These are phyloP conservation scores for Scaptomyza hsui DNA, from an alignment of 1,140 invertebrate species.

Conservation along the genomic window DNA sequence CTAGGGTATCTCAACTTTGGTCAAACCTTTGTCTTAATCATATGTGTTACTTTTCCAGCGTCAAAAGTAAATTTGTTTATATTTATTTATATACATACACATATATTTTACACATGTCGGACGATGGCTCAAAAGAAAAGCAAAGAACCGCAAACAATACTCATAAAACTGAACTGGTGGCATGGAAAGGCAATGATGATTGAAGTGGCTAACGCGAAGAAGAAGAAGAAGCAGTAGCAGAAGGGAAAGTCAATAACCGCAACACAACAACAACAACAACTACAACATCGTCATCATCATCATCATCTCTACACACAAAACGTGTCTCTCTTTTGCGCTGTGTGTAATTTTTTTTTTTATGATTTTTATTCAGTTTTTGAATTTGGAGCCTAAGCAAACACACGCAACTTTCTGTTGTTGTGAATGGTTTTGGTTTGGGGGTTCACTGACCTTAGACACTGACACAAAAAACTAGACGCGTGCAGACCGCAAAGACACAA, in stretches of 20 bases:
- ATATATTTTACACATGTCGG: conserved; percentile 36
- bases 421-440: not conserved
- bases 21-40: not conserved
- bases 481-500: conserved; percentile 7
- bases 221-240: too few relatives aligned
- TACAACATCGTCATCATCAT: not conserved
- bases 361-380: conserved; percentile 35
- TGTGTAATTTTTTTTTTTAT: conserved; percentile 50
- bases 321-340: conserved; percentile 21
- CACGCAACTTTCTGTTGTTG: conserved; percentile 56
- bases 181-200: conserved; percentile 41
- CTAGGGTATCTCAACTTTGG: not conserved
- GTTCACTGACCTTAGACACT: conserved; percentile 70
- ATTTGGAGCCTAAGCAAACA: conserved; percentile 74
- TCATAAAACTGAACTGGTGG: conserved; percentile 37
- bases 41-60: conserved; percentile 6
- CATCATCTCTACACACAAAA: conserved; percentile 7
- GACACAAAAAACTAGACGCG: not conserved
- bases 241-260: conserved; percentile 65
- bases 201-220: conserved; percentile 41
- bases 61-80: conserved; percentile 60
- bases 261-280: conserved; percentile 25
- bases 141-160: conserved; percentile 25
- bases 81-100: conserved; percentile 12
- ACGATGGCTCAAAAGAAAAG: conserved; percentile 29